Conservation (phyloP, 2,797 vertebrate species). For the Halcyon smyrnensis region DNA sequence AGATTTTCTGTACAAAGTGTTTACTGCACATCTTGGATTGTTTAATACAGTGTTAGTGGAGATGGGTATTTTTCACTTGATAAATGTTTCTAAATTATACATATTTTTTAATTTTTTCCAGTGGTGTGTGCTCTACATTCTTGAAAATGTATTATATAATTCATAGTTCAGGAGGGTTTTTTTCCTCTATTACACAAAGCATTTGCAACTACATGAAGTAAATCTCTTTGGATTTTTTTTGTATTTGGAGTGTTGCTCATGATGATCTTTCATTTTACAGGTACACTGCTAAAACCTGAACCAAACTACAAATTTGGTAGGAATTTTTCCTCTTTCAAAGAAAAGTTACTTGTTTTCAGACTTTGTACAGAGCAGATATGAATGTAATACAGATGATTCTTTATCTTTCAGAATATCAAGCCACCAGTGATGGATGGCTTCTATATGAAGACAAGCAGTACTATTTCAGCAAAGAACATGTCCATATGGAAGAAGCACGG, state of each 20-base stretch:
- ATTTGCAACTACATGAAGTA: not conserved
- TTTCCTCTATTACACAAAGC: not conserved
- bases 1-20: not conserved
- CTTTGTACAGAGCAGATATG: not conserved
- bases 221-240: not conserved
- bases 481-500: constrained; percentile 85
- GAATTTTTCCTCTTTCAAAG: constrained; percentile 16
- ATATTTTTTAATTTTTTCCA: not conserved
- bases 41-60: not conserved
- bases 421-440: constrained; percentile 88
- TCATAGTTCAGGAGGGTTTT: not conserved
- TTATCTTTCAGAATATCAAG: constrained; percentile 78
- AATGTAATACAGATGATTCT: not conserved
- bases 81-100: not conserved
- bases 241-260: not conserved
- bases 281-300: constrained; percentile 78
- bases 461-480: constrained; percentile 82
- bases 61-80: not conserved
- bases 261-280: constrained; percentile 73
- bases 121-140: not conserved
- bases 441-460: constrained; percentile 87
- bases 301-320: constrained; percentile 81
- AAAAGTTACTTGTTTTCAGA: not conserved
- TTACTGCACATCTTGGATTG: not conserved
- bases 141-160: not conserved